Conservation (phyloP, 1,140 invertebrate species). For the Steinernema feltiae region DNA sequence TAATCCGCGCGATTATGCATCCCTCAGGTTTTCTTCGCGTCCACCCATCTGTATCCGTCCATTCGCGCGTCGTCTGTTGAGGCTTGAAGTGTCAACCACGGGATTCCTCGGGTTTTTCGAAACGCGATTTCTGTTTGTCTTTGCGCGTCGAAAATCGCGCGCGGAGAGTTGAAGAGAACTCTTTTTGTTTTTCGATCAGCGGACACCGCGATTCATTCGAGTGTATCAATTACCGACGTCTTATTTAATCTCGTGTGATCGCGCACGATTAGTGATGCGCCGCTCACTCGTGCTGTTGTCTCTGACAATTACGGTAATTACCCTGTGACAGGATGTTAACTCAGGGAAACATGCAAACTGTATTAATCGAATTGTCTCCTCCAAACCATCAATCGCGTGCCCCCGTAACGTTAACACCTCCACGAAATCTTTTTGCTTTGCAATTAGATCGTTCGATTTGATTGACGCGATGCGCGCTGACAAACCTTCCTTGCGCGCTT, state of each 20-base stretch:
- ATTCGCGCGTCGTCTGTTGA: no score
- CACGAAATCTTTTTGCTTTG: background rate
- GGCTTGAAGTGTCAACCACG: no score
- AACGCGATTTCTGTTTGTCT: background rate
- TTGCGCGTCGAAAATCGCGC: background rate
- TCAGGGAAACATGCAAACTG: no score
- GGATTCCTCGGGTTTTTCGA: no score
- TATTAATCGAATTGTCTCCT: no score
- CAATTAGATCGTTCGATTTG: background rate
- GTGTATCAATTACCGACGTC: background rate
- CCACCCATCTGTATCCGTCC: background rate
- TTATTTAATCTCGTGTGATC: background rate
- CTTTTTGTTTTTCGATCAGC: no score
- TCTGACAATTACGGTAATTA: no score
- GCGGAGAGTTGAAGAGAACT: no score
- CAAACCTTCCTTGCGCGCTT: background rate
- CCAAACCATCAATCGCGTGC: background rate
- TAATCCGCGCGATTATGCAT: background rate
- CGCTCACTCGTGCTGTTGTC: no score
- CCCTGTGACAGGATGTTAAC: background rate
- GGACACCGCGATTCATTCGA: no score
- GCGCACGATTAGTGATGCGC: no score
- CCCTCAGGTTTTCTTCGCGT: background rate
- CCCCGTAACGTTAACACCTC: slow-evolving; percentile 9
- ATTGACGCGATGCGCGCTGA: slow-evolving; percentile 1